Base-by-base conservation (phyloP, 2,113 vertebrate species). In the Tretioscincus oriximinensis region DNA sequence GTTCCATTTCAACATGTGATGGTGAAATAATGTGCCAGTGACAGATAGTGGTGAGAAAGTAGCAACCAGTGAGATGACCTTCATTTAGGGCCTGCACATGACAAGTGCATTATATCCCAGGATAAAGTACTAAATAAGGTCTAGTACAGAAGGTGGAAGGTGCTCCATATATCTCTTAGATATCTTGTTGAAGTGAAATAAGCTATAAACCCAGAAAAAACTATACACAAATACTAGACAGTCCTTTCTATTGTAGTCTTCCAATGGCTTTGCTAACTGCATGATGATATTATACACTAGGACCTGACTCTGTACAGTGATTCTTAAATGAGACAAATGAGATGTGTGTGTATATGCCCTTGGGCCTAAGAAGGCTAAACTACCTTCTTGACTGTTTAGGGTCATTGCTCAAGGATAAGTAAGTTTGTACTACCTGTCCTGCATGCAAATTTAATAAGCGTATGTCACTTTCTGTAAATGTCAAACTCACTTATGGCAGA, bases 341-440 rank as follows among this genome's bases (percentile, higher is more conserved):
- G 22, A 14, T 22, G 11, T 21, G 9, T 66, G 20, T 9, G 16
- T 58, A 14, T 28, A 35, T 31, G 47, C 28, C 20, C 24, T 74
- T 72, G 31, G 66, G 66, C 54, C 65, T 47, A 64, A 18, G 31
- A 73, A 66, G 26, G 16, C 20, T 45, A 29, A 66, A 10, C 31
- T 78, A 47, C 21, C n/a, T 67, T 73, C 22, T 78, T 45, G n/a
- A 20, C 45, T 28, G 69, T 73, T n/a, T 67, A 60, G 31, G 65
- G 49, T 66, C 78, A 29, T 78, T 73, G 31, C 63, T 78, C 76
- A 78, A n/a, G 49, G 77, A 63, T 60, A 63, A 26, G 22, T 14
- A 84, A 68, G 31, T 78, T 79, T 84, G 51, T 73, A 26, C 49
- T 73, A 74, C 72, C 64, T 81, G 64, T 47, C 63, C 63, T 78